Evolutionary conservation across 2,888 invertebrate species (phyloP).

Genomic region (Clostera curtula): DNA sequence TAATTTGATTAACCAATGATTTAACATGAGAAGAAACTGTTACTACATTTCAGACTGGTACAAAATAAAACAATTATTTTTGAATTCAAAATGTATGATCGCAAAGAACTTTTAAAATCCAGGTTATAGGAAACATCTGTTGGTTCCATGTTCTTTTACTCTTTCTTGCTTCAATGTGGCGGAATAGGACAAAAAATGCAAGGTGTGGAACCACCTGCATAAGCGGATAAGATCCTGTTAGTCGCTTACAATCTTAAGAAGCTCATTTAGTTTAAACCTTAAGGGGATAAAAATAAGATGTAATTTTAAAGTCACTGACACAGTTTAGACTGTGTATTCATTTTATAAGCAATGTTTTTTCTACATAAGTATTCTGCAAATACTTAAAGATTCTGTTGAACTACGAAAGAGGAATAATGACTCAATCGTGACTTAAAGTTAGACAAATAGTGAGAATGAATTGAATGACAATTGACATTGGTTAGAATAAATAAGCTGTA

Average conservation of each 20-base stretch:
- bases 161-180: constrained; percentile 24
- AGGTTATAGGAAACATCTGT: constrained; percentile 30
- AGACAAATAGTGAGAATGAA: constrained; percentile 11
- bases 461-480: constrained; percentile 14
- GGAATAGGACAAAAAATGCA: no score
- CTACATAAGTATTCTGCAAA: constrained; percentile 8
- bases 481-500: constrained; percentile 2
- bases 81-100: no score
- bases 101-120: no score
- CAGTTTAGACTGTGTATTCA: constrained; percentile 5
- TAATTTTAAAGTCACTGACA: constrained; percentile 12
- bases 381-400: constrained; percentile 16
- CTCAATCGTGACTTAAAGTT: constrained; percentile 26
- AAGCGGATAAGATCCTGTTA: constrained; percentile 24
- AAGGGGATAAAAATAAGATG: not conserved
- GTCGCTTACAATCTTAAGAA: constrained; percentile 2
- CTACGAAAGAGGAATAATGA: constrained; percentile 22
- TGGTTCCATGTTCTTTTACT: constrained; percentile 17
- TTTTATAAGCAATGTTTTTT: constrained; percentile 11
- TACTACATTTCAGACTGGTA: no score
- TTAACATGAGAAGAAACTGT: no score
- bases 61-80: no score
- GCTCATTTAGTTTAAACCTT: constrained; percentile 10
- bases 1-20: no score
- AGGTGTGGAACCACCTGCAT: constrained; percentile 47